Evolutionary conservation across 2,888 invertebrate species (phyloP).

Genomic region (Coelinius sp.): DNA sequence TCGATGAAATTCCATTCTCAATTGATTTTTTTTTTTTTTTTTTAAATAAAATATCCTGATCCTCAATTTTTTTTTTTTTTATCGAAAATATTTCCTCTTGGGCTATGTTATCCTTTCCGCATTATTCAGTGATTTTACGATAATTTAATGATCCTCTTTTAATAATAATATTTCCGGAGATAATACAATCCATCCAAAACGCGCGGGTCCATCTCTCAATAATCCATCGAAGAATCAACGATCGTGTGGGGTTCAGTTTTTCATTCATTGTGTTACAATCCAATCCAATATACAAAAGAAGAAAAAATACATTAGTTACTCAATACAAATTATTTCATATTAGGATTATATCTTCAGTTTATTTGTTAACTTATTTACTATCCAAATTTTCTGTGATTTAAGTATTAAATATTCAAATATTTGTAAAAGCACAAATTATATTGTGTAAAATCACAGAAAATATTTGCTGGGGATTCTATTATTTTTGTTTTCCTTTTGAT

Average conservation of each 20-base stretch:
- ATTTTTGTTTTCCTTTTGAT: constrained; percentile 51
- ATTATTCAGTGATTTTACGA: constrained; percentile 43
- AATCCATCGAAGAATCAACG: constrained; percentile 70
- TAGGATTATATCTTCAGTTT: constrained; percentile 37
- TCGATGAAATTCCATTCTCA: constrained; percentile 49
- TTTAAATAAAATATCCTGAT: no score
- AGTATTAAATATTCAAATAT: constrained; percentile 2
- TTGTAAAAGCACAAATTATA: constrained; percentile 9
- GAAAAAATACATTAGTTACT: constrained; percentile 71
- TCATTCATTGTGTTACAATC: constrained; percentile 71
- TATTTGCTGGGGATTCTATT: constrained; percentile 52
- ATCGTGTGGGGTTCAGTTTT: constrained; percentile 71
- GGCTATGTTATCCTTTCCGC: constrained; percentile 40
- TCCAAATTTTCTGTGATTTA: constrained; percentile 55
- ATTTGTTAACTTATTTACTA: constrained; percentile 42
- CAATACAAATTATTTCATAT: constrained; percentile 46
- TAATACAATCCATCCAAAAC: constrained; percentile 58
- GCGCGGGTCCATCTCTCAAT: constrained; percentile 55
- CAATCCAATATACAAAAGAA: constrained; percentile 72
- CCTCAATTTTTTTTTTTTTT: constrained; percentile 54
- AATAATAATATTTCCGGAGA: constrained; percentile 59
- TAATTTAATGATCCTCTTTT: constrained; percentile 49
- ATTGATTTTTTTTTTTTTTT: constrained; percentile 53
- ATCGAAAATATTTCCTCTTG: constrained; percentile 46
- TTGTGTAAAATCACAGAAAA: constrained; percentile 52